Conservation (phyloP, 2,113 vertebrate species). For the Macquaria ambigua region DNA sequence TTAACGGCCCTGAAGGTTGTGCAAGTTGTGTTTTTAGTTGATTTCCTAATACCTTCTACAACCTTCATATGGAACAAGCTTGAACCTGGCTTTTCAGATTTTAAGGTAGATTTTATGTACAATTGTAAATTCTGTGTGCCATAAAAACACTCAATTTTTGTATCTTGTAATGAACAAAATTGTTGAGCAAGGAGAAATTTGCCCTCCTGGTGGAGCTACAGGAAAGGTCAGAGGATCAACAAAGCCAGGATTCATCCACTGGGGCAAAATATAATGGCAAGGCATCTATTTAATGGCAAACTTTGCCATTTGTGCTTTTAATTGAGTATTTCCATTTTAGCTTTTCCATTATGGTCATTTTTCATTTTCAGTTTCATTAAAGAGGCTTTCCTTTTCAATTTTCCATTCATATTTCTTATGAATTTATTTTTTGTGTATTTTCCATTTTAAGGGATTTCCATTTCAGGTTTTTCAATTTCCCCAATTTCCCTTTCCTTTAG, state of each 20-base stretch:
- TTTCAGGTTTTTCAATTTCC: background rate
- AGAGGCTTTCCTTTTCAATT: background rate
- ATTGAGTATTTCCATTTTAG: background rate
- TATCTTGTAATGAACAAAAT: background rate
- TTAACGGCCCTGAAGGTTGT: background rate
- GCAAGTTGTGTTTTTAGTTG: background rate
- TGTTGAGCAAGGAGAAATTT: background rate
- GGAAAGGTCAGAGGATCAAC: background rate
- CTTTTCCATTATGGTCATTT: background rate
- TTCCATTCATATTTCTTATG: background rate
- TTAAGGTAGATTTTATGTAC: background rate
- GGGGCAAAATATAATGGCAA: background rate
- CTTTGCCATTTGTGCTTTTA: background rate
- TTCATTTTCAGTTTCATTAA: background rate
- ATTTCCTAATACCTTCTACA: background rate
- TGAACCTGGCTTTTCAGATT: background rate
- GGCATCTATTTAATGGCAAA: background rate
- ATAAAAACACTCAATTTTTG: background rate
- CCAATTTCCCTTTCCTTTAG: background rate
- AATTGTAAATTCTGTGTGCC: background rate
- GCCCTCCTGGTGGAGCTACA: background rate
- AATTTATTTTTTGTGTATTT: background rate
- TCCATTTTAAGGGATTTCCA: constrained; percentile 1
- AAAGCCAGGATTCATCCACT: background rate
- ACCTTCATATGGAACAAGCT: background rate